Conservation (phyloP, 2,888 invertebrate genomes). For the Tetramorium bicarinatum region DNA sequence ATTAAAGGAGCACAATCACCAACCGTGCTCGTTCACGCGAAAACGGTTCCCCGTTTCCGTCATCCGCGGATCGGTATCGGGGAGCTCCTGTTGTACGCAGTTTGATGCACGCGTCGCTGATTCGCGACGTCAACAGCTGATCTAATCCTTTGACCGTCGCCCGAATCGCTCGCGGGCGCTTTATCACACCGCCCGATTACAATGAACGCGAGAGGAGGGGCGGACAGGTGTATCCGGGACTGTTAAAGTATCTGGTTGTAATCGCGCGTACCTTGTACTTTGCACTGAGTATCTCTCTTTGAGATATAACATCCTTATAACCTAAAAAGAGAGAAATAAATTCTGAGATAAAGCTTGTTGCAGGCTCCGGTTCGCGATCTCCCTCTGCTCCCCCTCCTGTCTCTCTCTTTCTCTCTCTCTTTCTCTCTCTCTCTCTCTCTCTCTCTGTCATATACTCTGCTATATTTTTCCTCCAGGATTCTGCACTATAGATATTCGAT, state of each 20-base stretch:
- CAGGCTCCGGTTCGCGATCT: background rate
- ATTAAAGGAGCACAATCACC: conserved; percentile 51
- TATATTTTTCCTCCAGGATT: conserved; percentile 21
- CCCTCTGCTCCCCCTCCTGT: background rate
- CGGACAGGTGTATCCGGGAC: conserved; percentile 1
- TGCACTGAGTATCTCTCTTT: conserved; percentile 45
- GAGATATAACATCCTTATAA: conserved; percentile 48
- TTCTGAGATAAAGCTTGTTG: background rate
- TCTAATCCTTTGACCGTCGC: conserved; percentile 48
- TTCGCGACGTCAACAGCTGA: conserved; percentile 65
- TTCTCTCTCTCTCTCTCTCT: no score
- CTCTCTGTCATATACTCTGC: background rate
- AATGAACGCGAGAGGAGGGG: background rate
- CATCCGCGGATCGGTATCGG: background rate
- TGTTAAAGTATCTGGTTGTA: conserved; percentile 32
- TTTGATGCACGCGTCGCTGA: conserved; percentile 46
- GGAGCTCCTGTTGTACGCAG: background rate
- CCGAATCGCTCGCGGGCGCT: conserved; percentile 31
- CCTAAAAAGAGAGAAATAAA: conserved; percentile 40
- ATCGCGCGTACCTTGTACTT: conserved; percentile 57
- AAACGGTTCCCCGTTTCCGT: background rate
- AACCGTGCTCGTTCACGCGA: background rate
- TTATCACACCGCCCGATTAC: background rate
- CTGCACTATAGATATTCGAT: background rate
- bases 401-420: no score